Evolutionary conservation across 2,113 vertebrate genomes (phyloP).

Genomic region (Scortum barcoo): DNA sequence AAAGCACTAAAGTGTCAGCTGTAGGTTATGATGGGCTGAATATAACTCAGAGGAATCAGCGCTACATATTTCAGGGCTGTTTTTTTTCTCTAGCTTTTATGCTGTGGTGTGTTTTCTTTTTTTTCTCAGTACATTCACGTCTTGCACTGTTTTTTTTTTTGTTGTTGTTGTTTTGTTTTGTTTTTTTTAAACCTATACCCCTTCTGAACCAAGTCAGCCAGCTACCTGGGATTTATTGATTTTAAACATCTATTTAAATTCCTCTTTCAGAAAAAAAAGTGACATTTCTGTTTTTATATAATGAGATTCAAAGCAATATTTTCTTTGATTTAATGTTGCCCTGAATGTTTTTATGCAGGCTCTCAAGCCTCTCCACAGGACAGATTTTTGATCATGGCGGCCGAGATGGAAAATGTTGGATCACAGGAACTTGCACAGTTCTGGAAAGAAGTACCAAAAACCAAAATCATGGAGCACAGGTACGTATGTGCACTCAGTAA

Average conservation of each 20-base stretch:
- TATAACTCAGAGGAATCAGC: conserved; percentile 30
- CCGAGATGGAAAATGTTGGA: conserved; percentile 93
- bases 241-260: conserved; percentile 8
- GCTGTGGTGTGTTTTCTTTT: not conserved
- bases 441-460: conserved; percentile 95
- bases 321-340: not conserved
- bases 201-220: not conserved
- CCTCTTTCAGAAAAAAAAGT: not conserved
- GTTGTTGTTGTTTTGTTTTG: no score
- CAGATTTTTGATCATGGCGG: conserved; percentile 97
- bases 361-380: conserved; percentile 93
- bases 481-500: conserved; percentile 50
- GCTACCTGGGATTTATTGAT: conserved; percentile 7
- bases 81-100: conserved; percentile 24
- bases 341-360: conserved; percentile 77
- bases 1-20: conserved; percentile 56
- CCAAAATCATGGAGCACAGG: conserved; percentile 96
- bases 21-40: conserved; percentile 46
- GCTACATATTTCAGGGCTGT: conserved; percentile 20
- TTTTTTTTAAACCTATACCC: conserved; percentile 4
- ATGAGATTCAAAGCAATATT: not conserved
- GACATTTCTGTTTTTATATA: not conserved
- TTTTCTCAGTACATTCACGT: not conserved
- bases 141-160: conserved; percentile 5
- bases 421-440: conserved; percentile 91